A percentile compares a stretch with the other conserved stretches of the same genome.
phyloP scores from a whole-genome alignment of 1,140 invertebrate species.

The Macrostomum lignano region DNA sequence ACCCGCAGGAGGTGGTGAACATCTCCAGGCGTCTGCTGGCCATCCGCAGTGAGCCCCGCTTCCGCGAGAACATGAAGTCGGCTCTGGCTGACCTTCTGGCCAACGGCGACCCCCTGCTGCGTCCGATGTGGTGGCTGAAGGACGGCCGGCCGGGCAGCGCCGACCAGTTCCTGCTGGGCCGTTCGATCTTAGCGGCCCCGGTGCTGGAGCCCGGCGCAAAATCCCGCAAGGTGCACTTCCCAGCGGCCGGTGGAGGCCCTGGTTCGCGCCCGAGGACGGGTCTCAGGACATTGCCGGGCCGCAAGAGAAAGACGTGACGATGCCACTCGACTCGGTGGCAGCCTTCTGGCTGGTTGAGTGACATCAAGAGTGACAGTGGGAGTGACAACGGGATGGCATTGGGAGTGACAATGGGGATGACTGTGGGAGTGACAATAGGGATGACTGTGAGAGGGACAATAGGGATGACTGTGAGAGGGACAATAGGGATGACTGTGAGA shows the following conservation, averaged over 20 bases:
- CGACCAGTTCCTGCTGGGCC: constrained; percentile 13
- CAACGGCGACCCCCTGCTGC: constrained; percentile 14
- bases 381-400: no score
- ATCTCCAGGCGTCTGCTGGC: constrained; percentile 18
- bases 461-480: no score
- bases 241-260: constrained; percentile 45
- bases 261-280: no score
- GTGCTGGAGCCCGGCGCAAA: constrained; percentile 30
- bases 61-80: constrained; percentile 29
- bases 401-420: no score
- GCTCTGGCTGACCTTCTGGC: constrained; percentile 12
- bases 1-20: constrained; percentile 41
- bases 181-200: constrained; percentile 13
- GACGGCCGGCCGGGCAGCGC: constrained; percentile 10
- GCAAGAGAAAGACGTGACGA: no score
- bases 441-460: no score
- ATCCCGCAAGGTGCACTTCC: constrained; percentile 46
- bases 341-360: no score
- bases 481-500: no score
- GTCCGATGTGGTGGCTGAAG: constrained; percentile 16
- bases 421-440: no score
- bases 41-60: not conserved
- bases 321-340: no score
- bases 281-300: no score
- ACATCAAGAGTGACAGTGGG: no score